Evolutionary conservation across 2,113 vertebrate species (phyloP), one percentile per base, ranked within the genome.

Genomic region (Trochalopteron elliotii): DNA sequence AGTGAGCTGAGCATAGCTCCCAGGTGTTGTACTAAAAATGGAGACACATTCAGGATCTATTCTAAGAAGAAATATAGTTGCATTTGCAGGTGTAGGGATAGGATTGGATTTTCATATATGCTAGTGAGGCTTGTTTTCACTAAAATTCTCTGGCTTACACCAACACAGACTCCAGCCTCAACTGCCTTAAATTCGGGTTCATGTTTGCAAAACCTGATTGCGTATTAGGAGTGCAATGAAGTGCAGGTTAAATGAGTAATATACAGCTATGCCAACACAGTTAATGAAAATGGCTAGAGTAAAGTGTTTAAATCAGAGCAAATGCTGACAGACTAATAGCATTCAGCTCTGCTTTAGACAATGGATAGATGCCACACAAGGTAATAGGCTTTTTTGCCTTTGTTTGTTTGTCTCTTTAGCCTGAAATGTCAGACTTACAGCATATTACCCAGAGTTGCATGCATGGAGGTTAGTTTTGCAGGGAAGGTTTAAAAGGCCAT

Each of bases 211-310:
- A 78, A 84, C 45, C n/a, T 85, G 35, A 79, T 87, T 94, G 68
- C 10, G 16, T 81, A 70, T 96, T 94, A 97, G 82, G 40, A 96
- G 33, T 31, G 22, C 83, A 94, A 37, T 88, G 88, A 93, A 97
- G 76, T 92, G 52, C 53, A 91, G 87, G 83, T 92, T 96, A 97
- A 96, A 93, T 96, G 69, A 94, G 95, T 95, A 96, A 97, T 95
- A 87, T 93, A 90, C 78, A 94, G 56, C 82, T 89, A 15, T 94
- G 72, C 89, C 95, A 96, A 82, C 77, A 84, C 22, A 72, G 85
- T 88, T 97, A 98, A 97, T 97, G 90, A 94, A 98, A 97, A 91
- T 60, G 35, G 95, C 95, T 79, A 57, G 85, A 83, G 71, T 83
- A 59, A 95, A 94, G 65, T 87, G 47, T 92, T 97, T 97, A 97